These are phyloP conservation scores for Eucidaris tribuloides DNA, from an alignment of 35 echinoderm and acorn worm species.

Conservation along the genomic window DNA sequence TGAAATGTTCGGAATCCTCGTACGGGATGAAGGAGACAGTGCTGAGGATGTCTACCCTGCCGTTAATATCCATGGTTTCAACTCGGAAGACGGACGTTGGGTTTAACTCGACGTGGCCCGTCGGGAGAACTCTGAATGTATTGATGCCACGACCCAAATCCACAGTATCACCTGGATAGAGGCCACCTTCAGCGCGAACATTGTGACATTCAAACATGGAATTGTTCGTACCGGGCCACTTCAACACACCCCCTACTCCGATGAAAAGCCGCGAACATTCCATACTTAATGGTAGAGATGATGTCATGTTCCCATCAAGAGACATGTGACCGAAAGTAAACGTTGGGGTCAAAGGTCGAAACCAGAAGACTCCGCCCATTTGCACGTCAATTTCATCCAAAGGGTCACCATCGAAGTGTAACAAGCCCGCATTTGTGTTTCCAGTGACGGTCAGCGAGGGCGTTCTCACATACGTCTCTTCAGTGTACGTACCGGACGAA, in stretches of 20 bases:
- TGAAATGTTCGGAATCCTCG: not conserved
- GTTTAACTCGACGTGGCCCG: constrained; percentile 24
- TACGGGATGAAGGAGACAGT: constrained; percentile 31
- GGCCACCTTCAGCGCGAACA: constrained; percentile 36
- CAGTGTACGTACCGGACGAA: not conserved
- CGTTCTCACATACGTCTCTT: constrained; percentile 17
- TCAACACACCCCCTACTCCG: not conserved
- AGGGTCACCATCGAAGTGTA: constrained; percentile 16
- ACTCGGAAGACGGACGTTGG: constrained; percentile 14
- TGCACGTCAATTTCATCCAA: not conserved
- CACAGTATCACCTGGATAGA: constrained; percentile 46
- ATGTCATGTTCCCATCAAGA: constrained; percentile 44
- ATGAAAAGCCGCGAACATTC: constrained; percentile 26
- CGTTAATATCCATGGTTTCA: not conserved
- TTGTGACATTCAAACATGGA: constrained; percentile 35
- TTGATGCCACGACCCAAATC: constrained; percentile 26
- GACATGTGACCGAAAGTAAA: constrained; percentile 6
- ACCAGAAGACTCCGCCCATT: not conserved
- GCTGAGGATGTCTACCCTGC: constrained; percentile 30
- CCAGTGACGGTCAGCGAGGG: constrained; percentile 40
- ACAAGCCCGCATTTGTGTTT: constrained; percentile 16
- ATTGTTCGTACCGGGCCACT: constrained; percentile 31
- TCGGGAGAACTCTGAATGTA: constrained; percentile 28
- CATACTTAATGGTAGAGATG: constrained; percentile 30
- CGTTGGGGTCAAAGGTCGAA: constrained; percentile 24